Percentiles rank a stretch among this genome's conserved stretches.
Evolutionary conservation across 2,888 invertebrate genomes (phyloP).

Genomic region (Fissipunctia ypsillon): DNA sequence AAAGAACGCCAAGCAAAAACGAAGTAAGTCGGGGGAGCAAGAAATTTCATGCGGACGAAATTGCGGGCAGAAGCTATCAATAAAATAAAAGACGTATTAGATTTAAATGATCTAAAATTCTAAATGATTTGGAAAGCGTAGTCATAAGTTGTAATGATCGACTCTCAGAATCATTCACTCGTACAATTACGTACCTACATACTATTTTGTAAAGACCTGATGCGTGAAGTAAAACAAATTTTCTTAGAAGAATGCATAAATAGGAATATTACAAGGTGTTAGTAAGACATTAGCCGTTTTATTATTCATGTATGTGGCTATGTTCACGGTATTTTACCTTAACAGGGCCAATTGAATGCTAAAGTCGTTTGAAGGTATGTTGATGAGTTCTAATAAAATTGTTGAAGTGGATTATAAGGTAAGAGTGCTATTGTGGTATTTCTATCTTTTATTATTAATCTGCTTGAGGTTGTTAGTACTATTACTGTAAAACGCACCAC

Average conservation of each 20-base stretch:
- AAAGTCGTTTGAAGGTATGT: slow-evolving; percentile 25
- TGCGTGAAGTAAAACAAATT: slow-evolving; percentile 41
- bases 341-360: slow-evolving; percentile 38
- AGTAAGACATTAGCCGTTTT: slow-evolving; percentile 50
- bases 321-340: slow-evolving; percentile 54
- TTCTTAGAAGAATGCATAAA: slow-evolving; percentile 54
- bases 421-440: background rate
- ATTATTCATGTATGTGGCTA: slow-evolving; percentile 53
- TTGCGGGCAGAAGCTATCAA: no score
- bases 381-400: slow-evolving; percentile 44
- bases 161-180: slow-evolving; percentile 33
- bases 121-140: slow-evolving; percentile 30
- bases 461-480: background rate
- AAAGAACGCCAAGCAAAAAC: no score
- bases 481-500: background rate
- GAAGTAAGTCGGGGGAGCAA: no score
- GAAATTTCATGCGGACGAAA: no score
- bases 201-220: background rate
- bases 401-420: background rate
- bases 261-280: slow-evolving; percentile 46
- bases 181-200: slow-evolving; percentile 26
- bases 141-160: slow-evolving; percentile 21
- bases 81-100: background rate
- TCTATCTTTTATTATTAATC: slow-evolving; percentile 8
- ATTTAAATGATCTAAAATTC: slow-evolving; percentile 7